These are phyloP conservation scores for Ochotona curzoniae DNA, from an alignment of 2,113 vertebrate genomes.

Conservation along the genomic window DNA sequence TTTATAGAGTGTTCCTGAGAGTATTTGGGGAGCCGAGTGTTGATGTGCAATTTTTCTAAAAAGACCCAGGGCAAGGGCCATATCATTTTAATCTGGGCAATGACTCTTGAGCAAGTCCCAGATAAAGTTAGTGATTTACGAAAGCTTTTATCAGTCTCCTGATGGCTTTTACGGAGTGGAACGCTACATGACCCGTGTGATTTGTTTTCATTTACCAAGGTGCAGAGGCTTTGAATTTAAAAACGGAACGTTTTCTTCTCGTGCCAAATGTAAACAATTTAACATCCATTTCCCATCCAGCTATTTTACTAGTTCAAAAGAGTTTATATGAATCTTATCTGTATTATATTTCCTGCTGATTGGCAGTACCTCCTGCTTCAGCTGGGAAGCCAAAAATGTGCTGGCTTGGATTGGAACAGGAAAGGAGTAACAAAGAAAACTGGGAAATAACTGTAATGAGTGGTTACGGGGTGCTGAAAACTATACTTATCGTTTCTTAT, in stretches of 20 bases:
- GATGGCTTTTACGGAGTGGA: constrained; percentile 85
- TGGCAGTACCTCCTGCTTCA: constrained; percentile 83
- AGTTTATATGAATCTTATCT: constrained; percentile 88
- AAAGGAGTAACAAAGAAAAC: constrained; percentile 87
- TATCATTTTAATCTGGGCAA: constrained; percentile 78
- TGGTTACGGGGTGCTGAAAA: constrained; percentile 85
- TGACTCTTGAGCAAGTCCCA: constrained; percentile 79
- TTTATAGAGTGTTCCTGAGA: constrained; percentile 41
- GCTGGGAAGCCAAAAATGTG: constrained; percentile 85
- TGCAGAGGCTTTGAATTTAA: constrained; percentile 87
- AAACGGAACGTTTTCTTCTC: constrained; percentile 88
- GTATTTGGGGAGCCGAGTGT: constrained; percentile 13
- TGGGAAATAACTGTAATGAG: constrained; percentile 85
- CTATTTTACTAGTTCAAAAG: constrained; percentile 88
- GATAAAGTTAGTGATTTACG: constrained; percentile 84
- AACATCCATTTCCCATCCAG: constrained; percentile 86
- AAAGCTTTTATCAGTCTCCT: constrained; percentile 85
- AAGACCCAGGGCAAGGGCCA: constrained; percentile 54
- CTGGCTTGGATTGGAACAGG: constrained; percentile 84
- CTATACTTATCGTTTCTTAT: constrained; percentile 80
- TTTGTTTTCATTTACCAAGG: constrained; percentile 87
- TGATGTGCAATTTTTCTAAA: constrained; percentile 73
- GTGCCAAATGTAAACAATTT: constrained; percentile 89
- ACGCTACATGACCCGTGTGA: constrained; percentile 82
- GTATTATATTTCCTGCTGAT: constrained; percentile 89